Evolutionary conservation across 1,140 invertebrate genomes (phyloP).

Genomic region (Adelges cooleyi): DNA sequence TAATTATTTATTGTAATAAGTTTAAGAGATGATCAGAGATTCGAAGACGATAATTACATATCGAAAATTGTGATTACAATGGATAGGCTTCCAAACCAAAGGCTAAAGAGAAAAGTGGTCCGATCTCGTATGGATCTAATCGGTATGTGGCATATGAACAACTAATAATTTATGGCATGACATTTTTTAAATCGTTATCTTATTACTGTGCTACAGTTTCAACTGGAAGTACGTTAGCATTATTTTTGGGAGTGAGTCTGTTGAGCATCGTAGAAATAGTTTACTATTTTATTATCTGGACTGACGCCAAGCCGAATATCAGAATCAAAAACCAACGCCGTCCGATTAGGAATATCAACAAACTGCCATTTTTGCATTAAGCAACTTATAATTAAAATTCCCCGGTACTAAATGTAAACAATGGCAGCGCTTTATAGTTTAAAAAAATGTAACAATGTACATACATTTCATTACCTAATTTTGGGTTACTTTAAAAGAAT

Average conservation of each 20-base stretch:
- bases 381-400: no score
- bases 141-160: slow-evolving; percentile 38
- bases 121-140: slow-evolving; percentile 49
- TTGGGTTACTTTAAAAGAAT: no score
- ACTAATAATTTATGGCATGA: no score
- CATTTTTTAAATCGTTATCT: no score
- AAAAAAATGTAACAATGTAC: no score
- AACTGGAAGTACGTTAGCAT: slow-evolving; percentile 48
- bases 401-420: no score
- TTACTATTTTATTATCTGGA: slow-evolving; percentile 42
- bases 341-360: background rate
- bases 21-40: background rate
- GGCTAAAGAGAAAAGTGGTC: slow-evolving; percentile 50
- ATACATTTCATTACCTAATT: no score
- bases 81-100: slow-evolving; percentile 46
- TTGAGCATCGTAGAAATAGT: slow-evolving; percentile 51
- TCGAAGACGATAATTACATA: background rate
- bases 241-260: slow-evolving; percentile 51
- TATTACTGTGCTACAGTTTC: slow-evolving; percentile 41
- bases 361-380: slow-evolving; percentile 7
- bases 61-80: slow-evolving; percentile 44
- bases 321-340: background rate
- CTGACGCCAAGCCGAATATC: background rate
- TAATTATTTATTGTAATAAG: background rate
- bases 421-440: no score